These are phyloP conservation scores for Exocentrus adspersus DNA, from an alignment of 2,888 invertebrate genomes.

Conservation along the genomic window DNA sequence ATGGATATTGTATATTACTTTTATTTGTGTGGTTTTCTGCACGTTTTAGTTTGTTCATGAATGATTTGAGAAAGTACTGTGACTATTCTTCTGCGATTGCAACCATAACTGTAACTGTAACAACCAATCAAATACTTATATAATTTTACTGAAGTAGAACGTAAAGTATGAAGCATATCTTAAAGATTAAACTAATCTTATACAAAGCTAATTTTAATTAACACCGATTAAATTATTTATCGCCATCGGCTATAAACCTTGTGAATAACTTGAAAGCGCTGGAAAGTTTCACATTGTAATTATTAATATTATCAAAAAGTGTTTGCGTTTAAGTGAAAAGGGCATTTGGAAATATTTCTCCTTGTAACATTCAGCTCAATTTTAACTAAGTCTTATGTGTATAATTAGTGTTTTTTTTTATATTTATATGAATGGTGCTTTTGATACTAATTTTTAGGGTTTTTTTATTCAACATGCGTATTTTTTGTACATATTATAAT, in stretches of 20 bases:
- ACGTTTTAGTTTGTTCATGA: no score
- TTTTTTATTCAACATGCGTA: constrained; percentile 15
- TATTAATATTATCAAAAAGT: background rate
- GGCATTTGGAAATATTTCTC: constrained; percentile 13
- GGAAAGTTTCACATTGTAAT: constrained; percentile 9
- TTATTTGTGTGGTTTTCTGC: no score
- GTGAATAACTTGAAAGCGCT: no score
- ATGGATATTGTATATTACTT: no score
- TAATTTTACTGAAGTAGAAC: background rate
- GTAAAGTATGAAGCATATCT: no score
- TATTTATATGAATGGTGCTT: constrained; percentile 9
- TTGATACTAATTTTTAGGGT: background rate
- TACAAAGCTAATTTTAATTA: no score
- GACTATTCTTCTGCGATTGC: background rate
- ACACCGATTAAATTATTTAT: no score
- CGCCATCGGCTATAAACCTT: no score
- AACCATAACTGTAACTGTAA: background rate
- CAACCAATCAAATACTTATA: constrained; percentile 1
- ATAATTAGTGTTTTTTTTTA: constrained; percentile 11
- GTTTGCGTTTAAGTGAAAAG: constrained; percentile 9
- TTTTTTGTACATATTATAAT: background rate
- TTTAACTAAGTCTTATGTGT: constrained; percentile 21
- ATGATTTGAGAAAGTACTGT: constrained; percentile 1
- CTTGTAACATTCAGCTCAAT: constrained; percentile 19
- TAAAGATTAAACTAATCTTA: no score